A percentile compares a stretch with the other conserved stretches of the same genome.
Evolutionary conservation across 1,140 invertebrate genomes (phyloP).

Genomic region (Cryptotermes secundus): DNA sequence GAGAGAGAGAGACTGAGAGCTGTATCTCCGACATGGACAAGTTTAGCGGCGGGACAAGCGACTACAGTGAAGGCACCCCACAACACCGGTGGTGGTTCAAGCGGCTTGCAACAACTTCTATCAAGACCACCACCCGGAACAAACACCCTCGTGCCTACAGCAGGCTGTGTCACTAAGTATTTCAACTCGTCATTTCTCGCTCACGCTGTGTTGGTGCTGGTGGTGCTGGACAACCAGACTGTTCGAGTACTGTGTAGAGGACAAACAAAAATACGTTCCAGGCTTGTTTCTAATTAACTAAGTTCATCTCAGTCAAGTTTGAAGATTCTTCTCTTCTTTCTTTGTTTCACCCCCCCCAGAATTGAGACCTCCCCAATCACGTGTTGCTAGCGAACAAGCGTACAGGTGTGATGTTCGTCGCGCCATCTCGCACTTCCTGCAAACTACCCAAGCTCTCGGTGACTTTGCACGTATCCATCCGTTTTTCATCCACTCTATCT

Average conservation of each 20-base stretch:
- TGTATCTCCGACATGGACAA: neutral
- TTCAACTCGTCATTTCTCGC: neutral
- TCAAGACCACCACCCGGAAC: neutral
- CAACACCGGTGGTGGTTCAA: neutral
- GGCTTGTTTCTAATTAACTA: too few species aligned
- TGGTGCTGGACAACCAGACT: neutral
- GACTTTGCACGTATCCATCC: neutral
- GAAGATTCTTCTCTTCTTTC: too few species aligned
- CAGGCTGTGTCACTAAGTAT: neutral
- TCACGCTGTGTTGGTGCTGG: neutral
- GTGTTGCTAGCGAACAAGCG: too few species aligned
- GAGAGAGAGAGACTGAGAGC: neutral
- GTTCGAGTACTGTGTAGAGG: neutral
- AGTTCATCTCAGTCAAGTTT: too few species aligned
- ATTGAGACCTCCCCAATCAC: too few species aligned
- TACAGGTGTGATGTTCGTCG: neutral
- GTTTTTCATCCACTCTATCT: neutral
- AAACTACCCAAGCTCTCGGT: neutral
- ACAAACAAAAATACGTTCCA: neutral
- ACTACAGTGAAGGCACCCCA: neutral
- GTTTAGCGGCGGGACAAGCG: neutral
- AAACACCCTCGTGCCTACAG: neutral
- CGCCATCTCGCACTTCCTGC: neutral
- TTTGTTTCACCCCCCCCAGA: too few species aligned
- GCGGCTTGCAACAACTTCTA: neutral